Evolutionary conservation across 2,113 vertebrate species (phyloP).

Genomic region (Cephalophus harveyi): DNA sequence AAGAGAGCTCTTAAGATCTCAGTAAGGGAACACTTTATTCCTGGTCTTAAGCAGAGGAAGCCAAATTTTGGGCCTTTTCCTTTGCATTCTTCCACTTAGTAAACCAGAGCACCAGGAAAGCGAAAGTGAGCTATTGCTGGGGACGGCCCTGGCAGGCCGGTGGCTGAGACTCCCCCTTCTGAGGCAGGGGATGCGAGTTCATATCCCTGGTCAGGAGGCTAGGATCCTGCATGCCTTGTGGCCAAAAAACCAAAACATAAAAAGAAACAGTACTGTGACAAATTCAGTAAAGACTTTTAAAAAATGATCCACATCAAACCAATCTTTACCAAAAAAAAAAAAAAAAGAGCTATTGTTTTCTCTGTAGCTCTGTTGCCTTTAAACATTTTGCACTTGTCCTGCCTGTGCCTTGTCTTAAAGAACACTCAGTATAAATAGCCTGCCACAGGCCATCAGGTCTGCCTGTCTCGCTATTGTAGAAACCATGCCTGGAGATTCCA

Average conservation of each 20-base stretch:
- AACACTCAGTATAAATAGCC: not conserved
- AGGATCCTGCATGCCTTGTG: not conserved
- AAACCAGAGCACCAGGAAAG: not conserved
- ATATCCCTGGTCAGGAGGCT: not conserved
- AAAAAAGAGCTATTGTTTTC: not conserved
- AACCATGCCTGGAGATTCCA: not conserved
- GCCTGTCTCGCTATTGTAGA: not conserved
- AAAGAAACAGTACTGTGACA: not conserved
- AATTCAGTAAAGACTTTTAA: not conserved
- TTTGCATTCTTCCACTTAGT: not conserved
- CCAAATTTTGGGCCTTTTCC: not conserved
- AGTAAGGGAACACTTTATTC: not conserved
- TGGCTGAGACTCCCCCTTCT: not conserved
- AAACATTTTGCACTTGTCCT: not conserved
- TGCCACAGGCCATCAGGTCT: not conserved
- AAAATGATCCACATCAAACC: not conserved
- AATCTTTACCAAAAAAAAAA: not conserved
- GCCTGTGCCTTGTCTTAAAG: not conserved
- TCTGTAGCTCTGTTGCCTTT: not conserved
- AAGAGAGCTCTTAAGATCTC: not conserved
- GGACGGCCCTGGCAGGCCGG: not conserved
- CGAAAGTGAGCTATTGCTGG: not conserved
- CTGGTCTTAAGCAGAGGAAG: not conserved
- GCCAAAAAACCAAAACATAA: not conserved
- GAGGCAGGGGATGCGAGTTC: not conserved